These are phyloP conservation scores for Crotalus viridis DNA, from an alignment of 2,113 vertebrate genomes.

Conservation along the genomic window DNA sequence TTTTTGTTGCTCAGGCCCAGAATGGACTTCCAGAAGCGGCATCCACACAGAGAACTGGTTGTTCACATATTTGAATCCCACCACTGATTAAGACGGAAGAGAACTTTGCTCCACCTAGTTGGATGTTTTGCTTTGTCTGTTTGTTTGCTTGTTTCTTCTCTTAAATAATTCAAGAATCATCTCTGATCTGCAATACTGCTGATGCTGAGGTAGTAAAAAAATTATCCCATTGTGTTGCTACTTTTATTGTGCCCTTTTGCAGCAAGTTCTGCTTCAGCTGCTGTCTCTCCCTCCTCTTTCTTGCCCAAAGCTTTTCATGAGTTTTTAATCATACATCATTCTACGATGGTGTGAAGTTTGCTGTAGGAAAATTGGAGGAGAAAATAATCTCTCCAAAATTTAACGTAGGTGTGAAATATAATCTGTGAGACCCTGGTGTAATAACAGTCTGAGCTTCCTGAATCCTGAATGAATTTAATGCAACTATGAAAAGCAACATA, in stretches of 20 bases:
- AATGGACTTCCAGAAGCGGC: no score
- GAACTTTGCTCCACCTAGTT: neutral
- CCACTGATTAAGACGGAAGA: neutral
- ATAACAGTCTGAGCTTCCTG: neutral
- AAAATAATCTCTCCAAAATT: neutral
- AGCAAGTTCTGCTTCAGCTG: neutral
- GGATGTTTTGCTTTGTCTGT: neutral
- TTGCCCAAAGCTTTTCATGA: neutral
- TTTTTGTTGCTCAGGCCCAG: no score
- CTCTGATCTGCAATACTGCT: neutral
- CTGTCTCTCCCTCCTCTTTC: neutral
- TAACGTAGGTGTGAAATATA: neutral
- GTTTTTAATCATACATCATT: constrained; percentile 4
- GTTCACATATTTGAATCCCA: no score
- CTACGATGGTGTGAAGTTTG: neutral
- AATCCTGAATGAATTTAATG: neutral
- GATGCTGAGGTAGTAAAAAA: neutral
- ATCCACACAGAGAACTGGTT: no score
- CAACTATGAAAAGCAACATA: neutral
- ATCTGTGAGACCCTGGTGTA: neutral
- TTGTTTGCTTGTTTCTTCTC: neutral
- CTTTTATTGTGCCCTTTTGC: neutral
- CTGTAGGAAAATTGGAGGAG: neutral
- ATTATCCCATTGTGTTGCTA: neutral
- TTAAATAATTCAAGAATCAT: neutral